Evolutionary conservation across 2,888 invertebrate species (phyloP), one percentile per base, ranked within the genome.

Genomic region (Napeogenes inachia): DNA sequence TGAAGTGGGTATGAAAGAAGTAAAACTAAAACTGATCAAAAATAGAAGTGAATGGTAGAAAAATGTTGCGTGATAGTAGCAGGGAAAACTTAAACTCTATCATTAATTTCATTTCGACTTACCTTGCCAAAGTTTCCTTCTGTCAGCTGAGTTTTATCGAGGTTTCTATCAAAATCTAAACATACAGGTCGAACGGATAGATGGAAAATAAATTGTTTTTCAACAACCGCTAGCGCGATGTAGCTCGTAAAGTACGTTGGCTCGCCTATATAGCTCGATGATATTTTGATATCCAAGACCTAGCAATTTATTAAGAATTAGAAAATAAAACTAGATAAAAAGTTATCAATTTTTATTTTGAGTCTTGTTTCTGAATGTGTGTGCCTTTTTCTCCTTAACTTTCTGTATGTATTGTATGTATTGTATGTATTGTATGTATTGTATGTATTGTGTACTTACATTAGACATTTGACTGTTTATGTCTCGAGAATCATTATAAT

Each of bases 241-340:
- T 93, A 93, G 0, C 92, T 91, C 45, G 91, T 92, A 67, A 87
- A 92, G 72, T 91, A 91, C 0, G 89, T 85, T 0, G 68, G 62
- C 61, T 79, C 73, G 57, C 92, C 92, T 64, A 82, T 85, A 75
- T 90, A 92, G 0, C 83, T 74, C 0, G 75, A 69, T 12, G 91
- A 88, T 3, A 88, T 46, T n/a, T 57, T 47, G 21, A 63, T 60
- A 13, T 64, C 45, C 13, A 50, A 54, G 1, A 58, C 50, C 60
- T 64, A 45, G 5, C 46, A 57, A 35, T 42, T 42, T 8, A 4
- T 10, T 21, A 21, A 21, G 21, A 21, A 38, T 50, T 45, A 10
- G 21, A 30, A 21, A 10, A 42, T 12, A 10, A 5, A 35, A 35
- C 6, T 5, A 35, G 6, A 0, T 35, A 2, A 35, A 5, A 35